phyloP scores from a whole-genome alignment of 2,113 vertebrate genomes.

The Tupaia tana region DNA sequence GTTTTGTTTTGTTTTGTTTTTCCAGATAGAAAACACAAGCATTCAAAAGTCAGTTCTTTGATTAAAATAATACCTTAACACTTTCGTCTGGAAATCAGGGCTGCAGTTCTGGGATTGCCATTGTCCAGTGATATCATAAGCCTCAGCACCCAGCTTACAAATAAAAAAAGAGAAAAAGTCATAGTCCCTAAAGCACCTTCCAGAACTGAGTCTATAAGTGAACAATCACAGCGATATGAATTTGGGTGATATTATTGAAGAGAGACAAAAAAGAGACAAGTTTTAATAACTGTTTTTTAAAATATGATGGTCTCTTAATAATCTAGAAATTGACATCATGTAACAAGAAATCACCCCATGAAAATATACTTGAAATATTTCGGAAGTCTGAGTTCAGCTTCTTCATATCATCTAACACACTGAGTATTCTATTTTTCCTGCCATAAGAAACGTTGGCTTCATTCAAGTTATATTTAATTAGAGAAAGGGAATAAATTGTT shows the following conservation, averaged over 20 bases:
- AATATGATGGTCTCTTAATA: not conserved
- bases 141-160: not conserved
- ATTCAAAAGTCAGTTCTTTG: not conserved
- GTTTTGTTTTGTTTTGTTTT: no score
- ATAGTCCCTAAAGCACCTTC: not conserved
- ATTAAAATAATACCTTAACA: not conserved
- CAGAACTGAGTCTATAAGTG: not conserved
- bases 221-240: no score
- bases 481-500: not conserved
- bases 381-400: not conserved
- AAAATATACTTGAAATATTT: not conserved
- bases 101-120: not conserved
- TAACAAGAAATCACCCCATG: not conserved
- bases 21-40: not conserved
- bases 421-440: not conserved
- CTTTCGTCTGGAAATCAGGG: no score
- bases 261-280: not conserved
- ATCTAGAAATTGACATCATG: not conserved
- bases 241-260: not conserved
- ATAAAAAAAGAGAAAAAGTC: not conserved
- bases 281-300: not conserved
- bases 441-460: not conserved
- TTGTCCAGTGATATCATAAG: not conserved
- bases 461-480: constrained; percentile 15
- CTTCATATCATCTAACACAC: not conserved